Base-by-base conservation (phyloP, 2,113 vertebrate species). In the Callionymus lyra region DNA sequence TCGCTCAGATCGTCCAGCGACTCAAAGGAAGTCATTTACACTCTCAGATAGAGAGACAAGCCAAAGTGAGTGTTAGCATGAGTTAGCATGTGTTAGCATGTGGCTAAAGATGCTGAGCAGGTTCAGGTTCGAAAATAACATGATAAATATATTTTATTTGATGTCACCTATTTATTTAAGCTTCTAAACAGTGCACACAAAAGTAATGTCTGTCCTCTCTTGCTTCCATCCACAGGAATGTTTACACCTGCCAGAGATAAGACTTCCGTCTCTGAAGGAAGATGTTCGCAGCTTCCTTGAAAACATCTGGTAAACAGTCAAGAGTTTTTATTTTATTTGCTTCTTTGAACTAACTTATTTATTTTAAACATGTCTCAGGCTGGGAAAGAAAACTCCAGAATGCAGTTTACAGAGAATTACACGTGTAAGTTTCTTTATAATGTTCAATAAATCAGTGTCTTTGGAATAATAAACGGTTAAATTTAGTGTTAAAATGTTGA, bases 301-400 rank as follows among this genome's bases (percentile, higher is more conserved):
- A 85, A 80, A 74, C 77, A 1, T 88, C 94, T 87, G 95, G 94
- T 97, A 59, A 10, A 47, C 37, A 10, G 21, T 33, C 14, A 19
- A 33, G 2, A 0, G 3, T 14, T 2, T 16, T 41, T 54, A 34
- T 13, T 35, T 3, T 14, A 12, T 3, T 39, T 6, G 10, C 10
- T 10, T 2, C n/a, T 31, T n/a, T 43, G 10, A 1, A 27, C 21
- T 32, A n/a, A 6, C n/a, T 16, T 43, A 32, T 8, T 41, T 0
- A 42, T 16, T 50, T 0, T 14, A 35, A 35, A 17, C 17, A 16
- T 27, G 40, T 76, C 68, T 63, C 79, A 98, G 94, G 93, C 44
- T 98, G 92, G 93, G 93, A 97, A 68, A 93, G 87, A 76, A 93
- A 91, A 77, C 88, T 98, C 48, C 92, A 97, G 82, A 98, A 98